These are phyloP conservation scores for Hemibagrus wyckioides DNA, from an alignment of 2,113 vertebrate species.

Conservation along the genomic window DNA sequence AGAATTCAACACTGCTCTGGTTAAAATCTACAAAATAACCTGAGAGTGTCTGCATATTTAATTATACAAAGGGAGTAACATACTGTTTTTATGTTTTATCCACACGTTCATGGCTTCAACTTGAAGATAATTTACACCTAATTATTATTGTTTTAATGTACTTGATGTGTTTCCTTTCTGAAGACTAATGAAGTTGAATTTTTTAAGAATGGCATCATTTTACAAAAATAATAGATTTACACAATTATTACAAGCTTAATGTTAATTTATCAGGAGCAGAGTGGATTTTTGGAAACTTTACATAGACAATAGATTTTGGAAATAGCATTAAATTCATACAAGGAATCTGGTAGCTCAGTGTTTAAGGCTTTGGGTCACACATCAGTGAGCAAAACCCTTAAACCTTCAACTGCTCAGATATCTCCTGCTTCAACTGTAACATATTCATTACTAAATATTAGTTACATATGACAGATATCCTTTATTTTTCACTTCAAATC, in stretches of 20 bases:
- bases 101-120: neutral
- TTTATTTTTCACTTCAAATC: neutral
- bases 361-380: neutral
- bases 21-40: neutral
- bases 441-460: neutral
- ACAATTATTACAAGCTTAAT: no score
- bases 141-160: neutral
- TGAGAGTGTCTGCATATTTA: neutral
- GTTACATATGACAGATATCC: neutral
- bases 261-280: neutral
- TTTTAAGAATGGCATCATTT: neutral
- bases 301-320: neutral
- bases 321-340: no score
- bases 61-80: neutral
- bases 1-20: neutral
- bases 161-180: neutral
- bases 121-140: neutral
- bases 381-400: neutral
- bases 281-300: neutral
- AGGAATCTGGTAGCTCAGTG: neutral
- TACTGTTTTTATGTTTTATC: neutral
- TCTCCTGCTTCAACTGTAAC: neutral
- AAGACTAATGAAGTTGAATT: no score
- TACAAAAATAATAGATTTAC: no score
- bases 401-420: neutral